Percentiles rank a stretch among this genome's conserved stretches.
These are phyloP conservation scores for Teleogryllus occipitalis DNA, from an alignment of 1,140 invertebrate genomes.

Conservation along the genomic window DNA sequence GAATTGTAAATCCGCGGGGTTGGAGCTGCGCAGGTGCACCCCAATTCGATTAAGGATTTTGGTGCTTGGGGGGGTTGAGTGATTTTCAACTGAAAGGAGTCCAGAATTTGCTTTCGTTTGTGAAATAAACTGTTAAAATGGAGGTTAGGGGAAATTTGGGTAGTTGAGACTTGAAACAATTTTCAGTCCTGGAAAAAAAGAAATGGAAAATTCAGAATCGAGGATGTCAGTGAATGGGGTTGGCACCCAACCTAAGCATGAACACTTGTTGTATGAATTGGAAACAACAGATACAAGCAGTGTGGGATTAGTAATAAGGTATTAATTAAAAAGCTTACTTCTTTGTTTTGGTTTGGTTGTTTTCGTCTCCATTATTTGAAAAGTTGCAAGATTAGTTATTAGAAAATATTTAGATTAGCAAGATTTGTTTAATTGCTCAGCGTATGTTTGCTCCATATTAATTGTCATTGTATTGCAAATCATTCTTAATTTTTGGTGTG, in stretches of 20 bases:
- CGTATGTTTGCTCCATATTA: not conserved
- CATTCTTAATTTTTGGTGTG: not conserved
- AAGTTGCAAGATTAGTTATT: not conserved
- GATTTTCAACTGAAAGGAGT: not conserved
- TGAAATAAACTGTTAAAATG: not conserved
- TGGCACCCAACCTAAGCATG: slow-evolving; percentile 35
- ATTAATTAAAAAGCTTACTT: slow-evolving; percentile 21
- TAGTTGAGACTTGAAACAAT: not conserved
- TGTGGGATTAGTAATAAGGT: slow-evolving; percentile 56
- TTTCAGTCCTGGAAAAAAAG: not conserved
- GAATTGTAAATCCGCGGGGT: slow-evolving; percentile 30
- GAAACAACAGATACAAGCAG: slow-evolving; percentile 54
- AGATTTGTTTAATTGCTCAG: not conserved
- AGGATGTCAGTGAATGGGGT: slow-evolving; percentile 14
- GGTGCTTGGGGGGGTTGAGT: slow-evolving; percentile 12
- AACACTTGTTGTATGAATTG: slow-evolving; percentile 54
- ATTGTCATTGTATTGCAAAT: not conserved
- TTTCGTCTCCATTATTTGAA: not conserved
- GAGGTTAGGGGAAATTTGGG: not conserved
- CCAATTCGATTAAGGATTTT: slow-evolving; percentile 17
- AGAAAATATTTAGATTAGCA: not conserved
- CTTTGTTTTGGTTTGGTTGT: not conserved
- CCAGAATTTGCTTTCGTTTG: not conserved
- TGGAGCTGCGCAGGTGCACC: slow-evolving; percentile 35
- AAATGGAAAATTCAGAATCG: not conserved